These are phyloP conservation scores for Hypomesus transpacificus DNA, from an alignment of 2,113 vertebrate genomes.

Conservation along the genomic window DNA sequence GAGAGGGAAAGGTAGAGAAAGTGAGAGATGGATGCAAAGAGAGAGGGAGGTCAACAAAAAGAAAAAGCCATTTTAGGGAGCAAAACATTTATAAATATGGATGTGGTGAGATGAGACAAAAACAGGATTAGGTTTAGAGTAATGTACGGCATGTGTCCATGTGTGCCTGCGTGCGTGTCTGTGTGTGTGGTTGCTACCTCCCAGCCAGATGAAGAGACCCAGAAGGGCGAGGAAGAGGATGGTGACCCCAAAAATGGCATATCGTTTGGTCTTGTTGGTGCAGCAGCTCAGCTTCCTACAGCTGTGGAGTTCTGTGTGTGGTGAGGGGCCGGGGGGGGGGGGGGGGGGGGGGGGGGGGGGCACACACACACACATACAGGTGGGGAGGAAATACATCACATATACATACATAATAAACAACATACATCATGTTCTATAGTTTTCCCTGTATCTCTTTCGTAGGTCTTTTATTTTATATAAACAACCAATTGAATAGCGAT, in stretches of 20 bases:
- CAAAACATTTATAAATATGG: too few relatives aligned
- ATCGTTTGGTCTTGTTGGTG: slow-evolving; percentile 28
- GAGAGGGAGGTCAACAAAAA: background rate
- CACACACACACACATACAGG: background rate
- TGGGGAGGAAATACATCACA: background rate
- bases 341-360: background rate
- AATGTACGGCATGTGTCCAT: too few relatives aligned
- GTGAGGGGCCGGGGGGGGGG: background rate
- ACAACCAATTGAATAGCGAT: too few relatives aligned
- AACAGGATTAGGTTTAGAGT: too few relatives aligned
- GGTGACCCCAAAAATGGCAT: slow-evolving; percentile 28
- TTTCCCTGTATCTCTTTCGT: too few relatives aligned
- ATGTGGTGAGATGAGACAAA: too few relatives aligned
- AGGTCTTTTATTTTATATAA: too few relatives aligned
- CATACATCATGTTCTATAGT: too few relatives aligned
- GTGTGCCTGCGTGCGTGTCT: too few relatives aligned
- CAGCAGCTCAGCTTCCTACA: slow-evolving; percentile 40
- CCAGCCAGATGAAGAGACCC: slow-evolving; percentile 64
- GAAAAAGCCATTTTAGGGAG: background rate
- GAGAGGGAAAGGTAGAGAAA: background rate
- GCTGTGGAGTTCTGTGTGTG: background rate
- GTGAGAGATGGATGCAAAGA: background rate
- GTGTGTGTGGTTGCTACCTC: slow-evolving; percentile 49
- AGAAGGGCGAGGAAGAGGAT: slow-evolving; percentile 53
- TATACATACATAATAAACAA: background rate